Evolutionary conservation across 2,797 vertebrate species (phyloP).

Genomic region (Gymnoscopelus braueri): DNA sequence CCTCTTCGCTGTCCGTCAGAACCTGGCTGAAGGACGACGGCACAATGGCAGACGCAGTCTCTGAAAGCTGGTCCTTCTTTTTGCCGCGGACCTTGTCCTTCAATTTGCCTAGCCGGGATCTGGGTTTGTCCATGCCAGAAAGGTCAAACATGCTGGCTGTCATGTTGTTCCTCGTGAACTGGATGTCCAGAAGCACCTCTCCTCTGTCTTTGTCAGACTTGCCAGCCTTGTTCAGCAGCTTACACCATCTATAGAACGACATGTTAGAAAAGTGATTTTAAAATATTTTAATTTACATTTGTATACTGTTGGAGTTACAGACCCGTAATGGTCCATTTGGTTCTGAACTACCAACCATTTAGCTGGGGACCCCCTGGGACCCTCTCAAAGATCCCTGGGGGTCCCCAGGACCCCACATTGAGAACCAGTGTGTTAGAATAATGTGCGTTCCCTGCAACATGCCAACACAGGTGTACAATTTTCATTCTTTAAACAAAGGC

Average conservation of each 20-base stretch:
- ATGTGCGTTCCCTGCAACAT: too few species aligned
- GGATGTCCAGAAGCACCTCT: slow-evolving; percentile 92
- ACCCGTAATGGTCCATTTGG: too few species aligned
- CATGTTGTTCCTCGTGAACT: slow-evolving; percentile 95
- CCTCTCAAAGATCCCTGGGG: too few species aligned
- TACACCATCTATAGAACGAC: slow-evolving; percentile 88
- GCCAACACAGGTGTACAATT: too few species aligned
- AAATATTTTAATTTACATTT: too few species aligned
- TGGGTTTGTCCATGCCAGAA: slow-evolving; percentile 88
- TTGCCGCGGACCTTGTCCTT: slow-evolving; percentile 94
- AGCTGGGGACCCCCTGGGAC: too few species aligned
- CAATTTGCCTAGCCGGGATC: slow-evolving; percentile 91
- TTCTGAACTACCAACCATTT: too few species aligned
- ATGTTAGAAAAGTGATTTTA: not conserved
- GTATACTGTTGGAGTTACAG: too few species aligned
- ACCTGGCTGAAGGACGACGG: slow-evolving; percentile 80
- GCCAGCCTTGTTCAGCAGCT: slow-evolving; percentile 88
- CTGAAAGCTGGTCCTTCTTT: slow-evolving; percentile 81
- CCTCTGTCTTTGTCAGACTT: slow-evolving; percentile 94
- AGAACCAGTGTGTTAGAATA: too few species aligned
- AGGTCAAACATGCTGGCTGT: slow-evolving; percentile 97
- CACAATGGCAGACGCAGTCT: slow-evolving; percentile 78
- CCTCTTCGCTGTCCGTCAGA: slow-evolving; percentile 89
- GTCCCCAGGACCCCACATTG: too few species aligned
- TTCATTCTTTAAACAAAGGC: too few species aligned